Conservation (phyloP, 2,113 vertebrate genomes). For the Caloenas nicobarica region DNA sequence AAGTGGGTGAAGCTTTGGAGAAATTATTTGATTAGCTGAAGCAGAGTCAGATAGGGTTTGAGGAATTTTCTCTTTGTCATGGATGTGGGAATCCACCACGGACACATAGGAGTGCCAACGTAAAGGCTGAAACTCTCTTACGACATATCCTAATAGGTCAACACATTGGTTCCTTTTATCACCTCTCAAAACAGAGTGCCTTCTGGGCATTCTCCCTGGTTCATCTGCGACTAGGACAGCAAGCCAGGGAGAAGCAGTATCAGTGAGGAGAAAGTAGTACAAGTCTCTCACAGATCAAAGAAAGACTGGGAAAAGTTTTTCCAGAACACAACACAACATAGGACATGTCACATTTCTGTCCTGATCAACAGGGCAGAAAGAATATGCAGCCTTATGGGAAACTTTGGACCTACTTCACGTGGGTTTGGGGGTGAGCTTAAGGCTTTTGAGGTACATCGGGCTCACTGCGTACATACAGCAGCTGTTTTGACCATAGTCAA, state of each 20-base stretch:
- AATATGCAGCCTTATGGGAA: not conserved
- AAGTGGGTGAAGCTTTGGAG: not conserved
- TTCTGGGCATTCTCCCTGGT: fast-evolving
- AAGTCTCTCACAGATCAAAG: not conserved
- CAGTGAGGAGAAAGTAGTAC: not conserved
- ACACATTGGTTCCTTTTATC: fast-evolving
- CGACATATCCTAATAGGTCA: not conserved
- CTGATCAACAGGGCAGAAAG: not conserved
- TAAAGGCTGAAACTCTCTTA: not conserved
- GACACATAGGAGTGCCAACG: fast-evolving
- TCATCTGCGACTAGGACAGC: not conserved
- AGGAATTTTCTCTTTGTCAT: not conserved
- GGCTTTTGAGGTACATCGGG: not conserved
- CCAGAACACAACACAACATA: not conserved
- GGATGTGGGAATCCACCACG: not conserved
- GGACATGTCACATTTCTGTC: not conserved
- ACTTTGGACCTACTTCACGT: not conserved
- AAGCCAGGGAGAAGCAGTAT: not conserved
- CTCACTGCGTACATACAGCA: not conserved
- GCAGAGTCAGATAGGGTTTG: not conserved
- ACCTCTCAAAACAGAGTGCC: not conserved
- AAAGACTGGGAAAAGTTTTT: not conserved
- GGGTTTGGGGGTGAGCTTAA: not conserved
- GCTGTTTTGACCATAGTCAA: not conserved
- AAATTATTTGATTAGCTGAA: not conserved